phyloP scores from a whole-genome alignment of 2,888 invertebrate genomes.

The Eupithecia tripunctaria region DNA sequence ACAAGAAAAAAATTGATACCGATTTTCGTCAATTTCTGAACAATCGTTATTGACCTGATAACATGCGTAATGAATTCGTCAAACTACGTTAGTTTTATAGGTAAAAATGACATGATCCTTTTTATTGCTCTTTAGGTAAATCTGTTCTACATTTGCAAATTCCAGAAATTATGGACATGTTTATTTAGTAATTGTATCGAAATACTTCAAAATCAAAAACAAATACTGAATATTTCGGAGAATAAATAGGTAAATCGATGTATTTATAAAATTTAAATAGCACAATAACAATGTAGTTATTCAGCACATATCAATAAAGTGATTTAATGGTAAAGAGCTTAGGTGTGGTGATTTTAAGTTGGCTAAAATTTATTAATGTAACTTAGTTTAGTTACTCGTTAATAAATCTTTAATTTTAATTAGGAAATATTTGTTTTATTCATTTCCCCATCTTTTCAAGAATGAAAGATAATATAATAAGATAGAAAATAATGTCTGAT shows the following conservation, averaged over 20 bases:
- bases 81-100: too few relatives aligned
- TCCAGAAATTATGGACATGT: neutral
- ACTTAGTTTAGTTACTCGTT: conserved; percentile 29
- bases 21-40: too few relatives aligned
- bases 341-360: conserved; percentile 48
- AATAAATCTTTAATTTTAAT: conserved; percentile 50
- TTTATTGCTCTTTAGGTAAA: neutral
- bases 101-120: neutral
- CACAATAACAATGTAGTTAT: conserved; percentile 48
- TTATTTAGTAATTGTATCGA: neutral
- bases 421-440: conserved; percentile 17
- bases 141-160: neutral
- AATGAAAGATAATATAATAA: neutral
- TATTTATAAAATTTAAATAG: neutral
- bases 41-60: too few relatives aligned
- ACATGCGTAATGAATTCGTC: too few relatives aligned
- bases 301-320: conserved; percentile 64
- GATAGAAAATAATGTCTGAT: neutral
- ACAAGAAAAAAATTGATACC: neutral
- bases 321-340: conserved; percentile 57
- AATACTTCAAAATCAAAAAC: neutral
- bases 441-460: neutral
- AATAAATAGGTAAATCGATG: neutral
- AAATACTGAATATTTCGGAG: neutral
- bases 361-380: neutral